These are phyloP conservation scores for Petrosia ficiformis DNA, from an alignment of 37 sponge, comb jelly and placozoan genomes.

Conservation along the genomic window DNA sequence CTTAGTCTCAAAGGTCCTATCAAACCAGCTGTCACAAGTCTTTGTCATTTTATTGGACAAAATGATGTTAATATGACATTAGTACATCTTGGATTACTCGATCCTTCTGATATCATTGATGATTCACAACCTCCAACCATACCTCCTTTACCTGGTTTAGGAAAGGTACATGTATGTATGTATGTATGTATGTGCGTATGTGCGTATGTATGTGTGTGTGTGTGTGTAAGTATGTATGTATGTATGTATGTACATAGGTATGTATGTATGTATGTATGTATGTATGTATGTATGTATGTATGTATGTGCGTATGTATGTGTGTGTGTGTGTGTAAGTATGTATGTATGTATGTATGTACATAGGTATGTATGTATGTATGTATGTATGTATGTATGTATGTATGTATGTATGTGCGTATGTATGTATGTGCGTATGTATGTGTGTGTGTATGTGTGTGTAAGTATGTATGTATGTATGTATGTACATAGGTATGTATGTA, in stretches of 20 bases:
- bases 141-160: background rate
- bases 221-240: conserved; percentile 1
- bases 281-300: conserved; percentile 2
- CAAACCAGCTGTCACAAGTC: conserved; percentile 21
- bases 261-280: background rate
- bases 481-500: background rate
- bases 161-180: conserved; percentile 2
- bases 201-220: conserved; percentile 1
- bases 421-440: background rate
- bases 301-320: background rate
- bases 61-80: conserved; percentile 41
- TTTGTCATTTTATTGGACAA: conserved; percentile 32
- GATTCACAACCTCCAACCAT: background rate
- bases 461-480: no score
- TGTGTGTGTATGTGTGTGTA: background rate
- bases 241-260: background rate
- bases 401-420: background rate
- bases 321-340: conserved; percentile 4
- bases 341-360: background rate
- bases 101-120: background rate
- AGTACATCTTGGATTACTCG: conserved; percentile 35
- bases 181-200: background rate
- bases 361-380: conserved; percentile 7
- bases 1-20: conserved; percentile 11
- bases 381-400: background rate